A percentile compares a stretch with the other conserved stretches of the same genome.
These are phyloP conservation scores for Anolis carolinensis DNA, from an alignment of 2,113 vertebrate species.

Conservation along the genomic window DNA sequence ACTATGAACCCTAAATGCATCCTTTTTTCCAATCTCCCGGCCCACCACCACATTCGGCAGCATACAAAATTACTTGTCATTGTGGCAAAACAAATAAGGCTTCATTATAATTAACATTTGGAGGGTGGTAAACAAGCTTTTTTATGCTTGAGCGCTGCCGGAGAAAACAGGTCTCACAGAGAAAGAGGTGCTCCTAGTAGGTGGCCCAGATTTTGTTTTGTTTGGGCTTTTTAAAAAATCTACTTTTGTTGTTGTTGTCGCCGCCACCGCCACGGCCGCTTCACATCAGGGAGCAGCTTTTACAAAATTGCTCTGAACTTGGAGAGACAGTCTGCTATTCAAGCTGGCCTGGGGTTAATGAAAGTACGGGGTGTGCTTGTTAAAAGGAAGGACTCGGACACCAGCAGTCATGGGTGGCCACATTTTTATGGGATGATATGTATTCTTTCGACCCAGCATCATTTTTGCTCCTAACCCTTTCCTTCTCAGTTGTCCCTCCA, in stretches of 20 bases:
- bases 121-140: constrained; percentile 78
- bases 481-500: not conserved
- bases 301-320: constrained; percentile 63
- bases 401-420: constrained; percentile 72
- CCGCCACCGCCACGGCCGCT: not conserved
- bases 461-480: constrained; percentile 48
- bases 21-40: not conserved
- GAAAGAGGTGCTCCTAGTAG: constrained; percentile 72
- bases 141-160: constrained; percentile 76
- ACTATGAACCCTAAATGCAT: constrained; percentile 54
- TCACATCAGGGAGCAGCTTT: constrained; percentile 58
- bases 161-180: constrained; percentile 75
- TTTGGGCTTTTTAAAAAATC: not conserved
- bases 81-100: constrained; percentile 73
- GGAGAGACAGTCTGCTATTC: constrained; percentile 69
- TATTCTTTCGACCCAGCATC: constrained; percentile 31
- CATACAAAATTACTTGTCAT: constrained; percentile 70
- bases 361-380: constrained; percentile 65
- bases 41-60: constrained; percentile 27
- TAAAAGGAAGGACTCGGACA: constrained; percentile 63
- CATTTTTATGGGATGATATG: constrained; percentile 76
- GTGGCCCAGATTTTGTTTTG: constrained; percentile 66
- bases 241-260: not conserved
- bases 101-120: constrained; percentile 76
- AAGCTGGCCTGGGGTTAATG: constrained; percentile 67